These are phyloP conservation scores for Cephus spinipes DNA, from an alignment of 2,888 invertebrate genomes.

Conservation along the genomic window DNA sequence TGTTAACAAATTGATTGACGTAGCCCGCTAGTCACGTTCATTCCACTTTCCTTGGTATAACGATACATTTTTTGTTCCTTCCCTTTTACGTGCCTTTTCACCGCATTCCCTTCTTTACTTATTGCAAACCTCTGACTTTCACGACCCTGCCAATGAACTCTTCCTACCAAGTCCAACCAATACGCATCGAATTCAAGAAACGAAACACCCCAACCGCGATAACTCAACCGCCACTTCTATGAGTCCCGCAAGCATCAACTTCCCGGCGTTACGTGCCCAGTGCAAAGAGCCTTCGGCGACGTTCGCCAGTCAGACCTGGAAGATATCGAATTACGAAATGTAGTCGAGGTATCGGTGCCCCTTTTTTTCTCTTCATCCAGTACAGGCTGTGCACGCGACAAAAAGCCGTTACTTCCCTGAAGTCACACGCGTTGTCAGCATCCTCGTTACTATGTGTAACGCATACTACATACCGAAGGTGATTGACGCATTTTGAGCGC, in stretches of 20 bases:
- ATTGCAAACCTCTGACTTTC: neutral
- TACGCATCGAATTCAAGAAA: neutral
- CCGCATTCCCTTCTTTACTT: neutral
- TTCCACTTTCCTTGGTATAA: conserved; percentile 2
- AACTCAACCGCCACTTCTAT: neutral
- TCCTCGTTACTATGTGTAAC: neutral
- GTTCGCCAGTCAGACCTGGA: neutral
- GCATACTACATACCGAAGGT: neutral
- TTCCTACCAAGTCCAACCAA: neutral
- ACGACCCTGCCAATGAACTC: neutral
- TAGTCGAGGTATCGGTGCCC: neutral
- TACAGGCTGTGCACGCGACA: neutral
- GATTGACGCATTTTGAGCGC: neutral
- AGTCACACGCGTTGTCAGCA: conserved; percentile 1
- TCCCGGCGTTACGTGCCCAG: neutral
- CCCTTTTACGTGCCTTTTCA: neutral
- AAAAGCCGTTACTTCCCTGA: conserved; percentile 8
- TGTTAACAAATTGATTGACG: neutral
- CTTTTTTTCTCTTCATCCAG: neutral
- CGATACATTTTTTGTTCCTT: neutral
- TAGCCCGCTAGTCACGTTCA: neutral
- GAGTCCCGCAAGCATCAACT: neutral
- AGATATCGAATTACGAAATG: conserved; percentile 4
- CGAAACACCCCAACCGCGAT: neutral
- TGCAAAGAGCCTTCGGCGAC: neutral